phyloP scores from a whole-genome alignment of 1,140 invertebrate genomes.

The Eupristina koningsbergeri region DNA sequence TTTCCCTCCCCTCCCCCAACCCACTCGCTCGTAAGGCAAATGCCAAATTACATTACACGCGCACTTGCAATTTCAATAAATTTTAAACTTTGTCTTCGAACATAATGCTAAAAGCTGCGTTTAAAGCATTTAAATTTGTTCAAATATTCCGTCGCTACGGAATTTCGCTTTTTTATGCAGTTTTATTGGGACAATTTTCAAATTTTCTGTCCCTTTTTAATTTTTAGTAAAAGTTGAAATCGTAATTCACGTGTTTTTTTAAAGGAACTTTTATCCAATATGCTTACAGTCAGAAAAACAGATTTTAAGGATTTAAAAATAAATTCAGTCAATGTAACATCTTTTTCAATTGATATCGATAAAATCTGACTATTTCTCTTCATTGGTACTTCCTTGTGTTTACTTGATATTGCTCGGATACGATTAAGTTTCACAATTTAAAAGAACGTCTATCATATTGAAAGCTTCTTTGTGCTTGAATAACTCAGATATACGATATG shows the following conservation, averaged over 20 bases:
- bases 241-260: too few relatives aligned
- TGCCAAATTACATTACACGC: too few relatives aligned
- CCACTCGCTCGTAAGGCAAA: too few relatives aligned
- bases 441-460: too few relatives aligned
- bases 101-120: not conserved
- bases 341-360: not conserved
- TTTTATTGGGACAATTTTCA: too few relatives aligned
- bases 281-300: not conserved
- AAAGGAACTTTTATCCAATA: not conserved
- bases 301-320: not conserved
- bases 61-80: not conserved
- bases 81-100: not conserved
- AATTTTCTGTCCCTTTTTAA: too few relatives aligned
- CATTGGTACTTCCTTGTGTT: not conserved
- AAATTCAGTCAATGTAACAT: not conserved
- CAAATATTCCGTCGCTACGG: not conserved
- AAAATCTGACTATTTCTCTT: not conserved
- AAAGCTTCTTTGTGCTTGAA: too few relatives aligned
- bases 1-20: too few relatives aligned
- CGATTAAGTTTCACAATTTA: too few relatives aligned
- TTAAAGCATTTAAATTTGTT: not conserved
- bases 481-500: too few relatives aligned
- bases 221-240: too few relatives aligned
- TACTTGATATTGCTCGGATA: too few relatives aligned
- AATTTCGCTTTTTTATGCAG: not conserved